Evolutionary conservation across 2,888 invertebrate species (phyloP).

Genomic region (Parasteatoda lunata): DNA sequence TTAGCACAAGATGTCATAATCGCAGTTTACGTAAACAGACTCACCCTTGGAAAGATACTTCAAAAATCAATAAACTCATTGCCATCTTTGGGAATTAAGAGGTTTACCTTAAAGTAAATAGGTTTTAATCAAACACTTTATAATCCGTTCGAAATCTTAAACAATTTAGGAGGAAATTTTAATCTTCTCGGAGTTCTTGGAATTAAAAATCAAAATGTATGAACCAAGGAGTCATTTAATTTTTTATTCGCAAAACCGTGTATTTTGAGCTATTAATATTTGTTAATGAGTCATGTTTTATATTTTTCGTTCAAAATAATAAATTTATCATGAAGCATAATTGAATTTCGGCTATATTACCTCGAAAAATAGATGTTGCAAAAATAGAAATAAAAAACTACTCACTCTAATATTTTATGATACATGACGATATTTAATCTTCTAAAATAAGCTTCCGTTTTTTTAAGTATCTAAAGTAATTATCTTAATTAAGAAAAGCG

Average conservation of each 20-base stretch:
- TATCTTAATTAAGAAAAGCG: slow-evolving; percentile 41
- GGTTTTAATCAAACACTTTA: slow-evolving; percentile 14
- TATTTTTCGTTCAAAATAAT: slow-evolving; percentile 51
- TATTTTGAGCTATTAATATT: slow-evolving; percentile 52
- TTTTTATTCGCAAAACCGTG: slow-evolving; percentile 8
- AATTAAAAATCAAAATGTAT: slow-evolving; percentile 26
- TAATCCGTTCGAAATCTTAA: slow-evolving; percentile 8
- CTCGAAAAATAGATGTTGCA: slow-evolving; percentile 6
- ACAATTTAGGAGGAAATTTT: slow-evolving; percentile 15
- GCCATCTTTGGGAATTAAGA: slow-evolving; percentile 2
- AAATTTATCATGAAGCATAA: slow-evolving; percentile 55
- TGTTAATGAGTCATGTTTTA: slow-evolving; percentile 54
- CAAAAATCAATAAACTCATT: background rate
- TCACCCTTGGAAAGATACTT: background rate
- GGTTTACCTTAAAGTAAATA: slow-evolving; percentile 1
- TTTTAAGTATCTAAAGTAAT: slow-evolving; percentile 43
- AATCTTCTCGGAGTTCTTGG: slow-evolving; percentile 24
- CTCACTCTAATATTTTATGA: background rate
- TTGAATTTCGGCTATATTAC: slow-evolving; percentile 29
- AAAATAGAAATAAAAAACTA: background rate
- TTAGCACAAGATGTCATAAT: background rate
- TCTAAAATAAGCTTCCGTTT: slow-evolving; percentile 22
- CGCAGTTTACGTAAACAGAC: background rate
- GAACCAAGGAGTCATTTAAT: slow-evolving; percentile 21
- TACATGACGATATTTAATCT: background rate